Base-by-base conservation (phyloP, 1,140 invertebrate genomes). In the Lasioglossum baleicum region DNA sequence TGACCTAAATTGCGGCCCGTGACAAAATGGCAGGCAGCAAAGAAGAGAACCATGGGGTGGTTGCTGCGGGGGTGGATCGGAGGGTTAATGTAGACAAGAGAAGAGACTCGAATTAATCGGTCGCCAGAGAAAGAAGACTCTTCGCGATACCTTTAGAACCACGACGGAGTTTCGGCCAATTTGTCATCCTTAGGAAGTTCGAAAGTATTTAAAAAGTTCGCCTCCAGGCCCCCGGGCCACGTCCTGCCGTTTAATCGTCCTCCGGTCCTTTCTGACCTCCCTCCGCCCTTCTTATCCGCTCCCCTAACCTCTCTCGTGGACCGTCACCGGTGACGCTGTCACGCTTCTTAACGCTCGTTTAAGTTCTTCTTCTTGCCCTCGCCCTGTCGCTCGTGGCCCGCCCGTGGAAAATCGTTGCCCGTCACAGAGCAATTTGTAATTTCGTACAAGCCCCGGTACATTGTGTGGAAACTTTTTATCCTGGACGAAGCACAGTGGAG, bases 151-250 rank as follows among this genome's bases (percentile, higher is more conserved):
- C 42, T 75, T 67, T 53, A 42, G 35, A 35, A 11, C 75, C 72
- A 48, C 68, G 51, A 68, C 69, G 17, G 71, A 80, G 81, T 66
- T 77, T 79, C 81, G 76, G 83, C 84, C 84, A 86, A 86, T 86
- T 86, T 86, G 84, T 86, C 84, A 86, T 86, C 76, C 69, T 77
- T 80, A 70, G 81, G 56, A 78, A 86, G 80, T 86, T 86, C 35
- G 83, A 86, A 86, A 86, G 84, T 86, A 86, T 86, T 86, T 86
- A 86, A 86, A 86, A 86, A 86, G 84, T 86, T 86, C 6, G 44
- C 44, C 40, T n/a, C 73, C 81, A 48, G 44, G 66, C 44, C 80
- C 73, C 58, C 61, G 76, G 75, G 83, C 83, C 81, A 82, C 63
- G 80, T 72, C 77, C 72, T 73, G 44, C 58, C 76, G 76, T 75